Base-by-base conservation (phyloP, 2,113 vertebrate genomes). In the Lota lota region DNA sequence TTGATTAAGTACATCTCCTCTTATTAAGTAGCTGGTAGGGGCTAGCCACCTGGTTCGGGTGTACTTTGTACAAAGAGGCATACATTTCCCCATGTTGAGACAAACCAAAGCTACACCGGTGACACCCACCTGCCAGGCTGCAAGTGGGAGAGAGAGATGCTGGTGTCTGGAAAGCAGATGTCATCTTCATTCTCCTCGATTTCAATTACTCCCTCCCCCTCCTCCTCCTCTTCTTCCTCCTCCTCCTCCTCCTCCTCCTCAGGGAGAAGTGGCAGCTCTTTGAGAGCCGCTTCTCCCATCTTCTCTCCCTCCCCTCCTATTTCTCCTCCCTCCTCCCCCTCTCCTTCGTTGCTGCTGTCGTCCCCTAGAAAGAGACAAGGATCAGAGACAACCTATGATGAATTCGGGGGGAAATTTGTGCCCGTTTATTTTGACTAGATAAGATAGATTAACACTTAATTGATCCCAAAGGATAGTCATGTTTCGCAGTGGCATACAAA, bases 131-230 rank as follows among this genome's bases (percentile, higher is more conserved):
- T 95, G 85, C 88, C 93, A 15, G 93, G 79, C 63, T 96, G 96
- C 22, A 99, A 92, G 75, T 99, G 95, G 0, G 96, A 94, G 69
- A 99, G 90, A 50, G 96, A 93, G 19, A 99, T 98, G 2, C 91
- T 86, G 0, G 97, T 99, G 56, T 99, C 96, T 0, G 97, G 97
- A 62, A 95, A 99, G 80, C 76, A 82, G 57, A 95, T 56, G 63
- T 66, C 79, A 12, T 90, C 88, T 0, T 18, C 51, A 18, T 77
- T 69, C 1, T 4, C 12, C 47, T 76, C 68, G 18, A 67, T 51
- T 5, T 76, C 66, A n/a, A 70, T 22, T 5, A 5, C 22, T 0
- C 63, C 54, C 20, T 75, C 77, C 2, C 70, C 68, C 1, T 79
- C 79, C 21, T 22, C 61, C 2, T 21, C 63, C 19, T 70, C 19